phyloP scores from a whole-genome alignment of 2,797 vertebrate species.

The Momotus momota region DNA sequence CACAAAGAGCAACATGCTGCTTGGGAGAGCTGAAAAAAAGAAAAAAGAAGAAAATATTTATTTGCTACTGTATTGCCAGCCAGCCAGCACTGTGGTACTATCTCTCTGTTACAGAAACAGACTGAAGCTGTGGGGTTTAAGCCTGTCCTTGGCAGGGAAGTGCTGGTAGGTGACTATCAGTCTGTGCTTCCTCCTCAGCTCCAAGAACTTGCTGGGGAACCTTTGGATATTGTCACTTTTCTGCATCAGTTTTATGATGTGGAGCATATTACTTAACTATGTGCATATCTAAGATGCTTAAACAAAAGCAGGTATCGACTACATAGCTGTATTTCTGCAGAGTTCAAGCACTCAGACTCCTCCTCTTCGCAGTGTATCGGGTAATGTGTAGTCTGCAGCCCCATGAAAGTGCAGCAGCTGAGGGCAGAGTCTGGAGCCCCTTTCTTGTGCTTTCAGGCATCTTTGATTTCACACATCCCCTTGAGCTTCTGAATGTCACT shows the following conservation, averaged over 20 bases:
- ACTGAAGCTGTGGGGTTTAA: neutral
- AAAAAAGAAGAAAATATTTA: neutral
- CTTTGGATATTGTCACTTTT: neutral
- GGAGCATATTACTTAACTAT: neutral
- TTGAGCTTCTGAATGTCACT: neutral
- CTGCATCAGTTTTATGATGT: neutral
- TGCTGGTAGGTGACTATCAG: neutral
- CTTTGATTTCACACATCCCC: neutral
- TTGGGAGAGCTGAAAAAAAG: neutral
- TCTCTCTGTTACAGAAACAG: neutral
- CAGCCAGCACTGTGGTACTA: neutral
- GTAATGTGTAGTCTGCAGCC: neutral
- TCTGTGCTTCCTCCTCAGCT: neutral
- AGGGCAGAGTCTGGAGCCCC: neutral
- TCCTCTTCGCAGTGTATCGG: neutral
- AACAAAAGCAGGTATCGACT: neutral
- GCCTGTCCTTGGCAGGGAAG: neutral
- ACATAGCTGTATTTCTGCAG: neutral
- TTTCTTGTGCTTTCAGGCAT: neutral
- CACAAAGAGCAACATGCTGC: neutral
- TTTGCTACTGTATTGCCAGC: neutral
- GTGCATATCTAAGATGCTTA: neutral
- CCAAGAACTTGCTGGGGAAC: neutral
- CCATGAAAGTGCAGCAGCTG: accelerated
- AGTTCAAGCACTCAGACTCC: neutral